phyloP scores from a whole-genome alignment of 2,797 vertebrate species.

The Petrocephalus schoutedeni region DNA sequence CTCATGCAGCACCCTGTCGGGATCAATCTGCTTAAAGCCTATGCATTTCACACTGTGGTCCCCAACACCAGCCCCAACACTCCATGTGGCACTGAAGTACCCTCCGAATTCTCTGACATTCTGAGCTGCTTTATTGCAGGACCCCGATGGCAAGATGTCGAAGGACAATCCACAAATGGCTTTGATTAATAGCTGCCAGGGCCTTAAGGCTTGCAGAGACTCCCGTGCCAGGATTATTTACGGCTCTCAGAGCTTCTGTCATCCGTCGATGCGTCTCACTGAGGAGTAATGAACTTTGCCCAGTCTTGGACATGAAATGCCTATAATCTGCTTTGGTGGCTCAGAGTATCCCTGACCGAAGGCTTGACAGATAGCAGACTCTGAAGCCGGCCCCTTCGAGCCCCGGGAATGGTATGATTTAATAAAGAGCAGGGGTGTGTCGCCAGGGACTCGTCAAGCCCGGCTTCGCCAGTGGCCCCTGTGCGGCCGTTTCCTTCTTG shows the following conservation, averaged over 20 bases:
- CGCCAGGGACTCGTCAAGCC: background rate
- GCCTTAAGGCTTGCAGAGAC: background rate
- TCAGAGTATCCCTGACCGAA: background rate
- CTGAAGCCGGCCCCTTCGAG: background rate
- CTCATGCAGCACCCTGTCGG: background rate
- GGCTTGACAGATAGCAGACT: background rate
- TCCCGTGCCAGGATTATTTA: background rate
- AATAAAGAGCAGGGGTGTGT: background rate
- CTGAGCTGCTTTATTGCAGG: background rate
- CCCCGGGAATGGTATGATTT: background rate
- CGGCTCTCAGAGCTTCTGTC: background rate
- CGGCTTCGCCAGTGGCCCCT: background rate
- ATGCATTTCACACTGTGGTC: background rate
- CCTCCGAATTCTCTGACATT: background rate
- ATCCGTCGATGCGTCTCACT: background rate
- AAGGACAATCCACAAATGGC: slow-evolving; percentile 11
- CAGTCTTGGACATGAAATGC: background rate
- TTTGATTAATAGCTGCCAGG: background rate
- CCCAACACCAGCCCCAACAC: background rate
- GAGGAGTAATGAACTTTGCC: background rate
- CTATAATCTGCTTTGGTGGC: background rate
- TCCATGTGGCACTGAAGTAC: background rate
- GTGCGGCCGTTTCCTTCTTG: background rate
- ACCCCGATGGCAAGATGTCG: slow-evolving; percentile 8
- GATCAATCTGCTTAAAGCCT: background rate